Percentiles rank a stretch among this genome's conserved stretches.
Conservation (phyloP, 2,888 invertebrate genomes). For the Chaitophorus viminalis region DNA sequence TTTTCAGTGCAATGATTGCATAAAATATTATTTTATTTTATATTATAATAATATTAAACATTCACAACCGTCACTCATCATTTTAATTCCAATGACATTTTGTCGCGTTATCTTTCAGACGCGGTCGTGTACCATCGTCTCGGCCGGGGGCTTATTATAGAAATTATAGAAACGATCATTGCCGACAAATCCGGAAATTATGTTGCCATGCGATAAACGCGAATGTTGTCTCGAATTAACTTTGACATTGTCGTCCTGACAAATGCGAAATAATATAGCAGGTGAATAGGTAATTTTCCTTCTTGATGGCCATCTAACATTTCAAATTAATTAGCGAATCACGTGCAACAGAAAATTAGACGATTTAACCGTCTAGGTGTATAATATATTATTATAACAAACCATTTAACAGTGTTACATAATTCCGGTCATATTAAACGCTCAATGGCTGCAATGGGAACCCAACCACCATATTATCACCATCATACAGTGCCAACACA, state of each 20-base stretch:
- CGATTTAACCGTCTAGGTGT: neutral
- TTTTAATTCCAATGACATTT: no score
- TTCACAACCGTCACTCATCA: no score
- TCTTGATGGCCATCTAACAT: no score
- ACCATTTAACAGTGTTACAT: neutral
- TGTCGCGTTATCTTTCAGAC: neutral
- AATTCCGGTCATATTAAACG: neutral
- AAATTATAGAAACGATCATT: no score
- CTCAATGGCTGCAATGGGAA: no score
- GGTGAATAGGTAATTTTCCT: neutral
- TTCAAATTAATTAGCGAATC: neutral
- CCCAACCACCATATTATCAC: no score
- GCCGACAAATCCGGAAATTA: slow-evolving; percentile 36
- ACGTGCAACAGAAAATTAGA: neutral
- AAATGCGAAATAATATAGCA: slow-evolving; percentile 6
- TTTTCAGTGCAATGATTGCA: no score
- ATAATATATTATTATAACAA: neutral
- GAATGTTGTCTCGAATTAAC: slow-evolving; percentile 26
- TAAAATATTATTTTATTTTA: no score
- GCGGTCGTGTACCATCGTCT: neutral
- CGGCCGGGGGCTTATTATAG: neutral
- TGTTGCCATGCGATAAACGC: neutral
- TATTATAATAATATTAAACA: no score
- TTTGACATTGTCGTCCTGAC: neutral
- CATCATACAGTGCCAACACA: no score